phyloP scores from a whole-genome alignment of 2,888 invertebrate genomes.

The Biston betularia region DNA sequence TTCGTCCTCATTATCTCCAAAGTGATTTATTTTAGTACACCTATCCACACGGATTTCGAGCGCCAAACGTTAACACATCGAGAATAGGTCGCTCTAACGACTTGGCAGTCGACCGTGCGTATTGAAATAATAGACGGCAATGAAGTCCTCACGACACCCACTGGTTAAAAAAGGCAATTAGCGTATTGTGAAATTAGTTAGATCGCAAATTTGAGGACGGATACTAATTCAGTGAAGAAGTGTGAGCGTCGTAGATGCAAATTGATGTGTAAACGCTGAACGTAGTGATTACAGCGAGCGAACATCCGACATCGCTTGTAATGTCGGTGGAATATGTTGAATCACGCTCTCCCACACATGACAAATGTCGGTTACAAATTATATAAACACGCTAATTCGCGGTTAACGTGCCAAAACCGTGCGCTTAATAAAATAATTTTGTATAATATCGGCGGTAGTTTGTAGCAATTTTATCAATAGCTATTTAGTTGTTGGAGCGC shows the following conservation, averaged over 20 bases:
- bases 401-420: conserved; percentile 55
- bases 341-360: conserved; percentile 61
- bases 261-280: conserved; percentile 64
- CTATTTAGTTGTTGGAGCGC: conserved; percentile 65
- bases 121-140: conserved; percentile 72
- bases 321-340: conserved; percentile 37
- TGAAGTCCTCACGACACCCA: conserved; percentile 71
- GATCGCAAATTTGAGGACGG: conserved; percentile 62
- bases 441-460: conserved; percentile 65
- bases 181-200: conserved; percentile 72
- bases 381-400: conserved; percentile 69
- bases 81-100: conserved; percentile 77
- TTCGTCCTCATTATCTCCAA: conserved; percentile 83
- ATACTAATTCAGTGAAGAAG: conserved; percentile 61
- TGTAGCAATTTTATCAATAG: conserved; percentile 80
- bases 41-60: conserved; percentile 64
- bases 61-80: conserved; percentile 72
- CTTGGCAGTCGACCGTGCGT: conserved; percentile 67
- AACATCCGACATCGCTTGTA: conserved; percentile 33
- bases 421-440: conserved; percentile 67
- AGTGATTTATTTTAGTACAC: conserved; percentile 81
- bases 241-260: conserved; percentile 61
- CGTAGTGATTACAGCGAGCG: conserved; percentile 48
- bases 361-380: conserved; percentile 62
- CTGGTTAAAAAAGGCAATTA: conserved; percentile 67